These are phyloP conservation scores for Odontophorus gujanensis DNA, from an alignment of 2,113 vertebrate species.

Conservation along the genomic window DNA sequence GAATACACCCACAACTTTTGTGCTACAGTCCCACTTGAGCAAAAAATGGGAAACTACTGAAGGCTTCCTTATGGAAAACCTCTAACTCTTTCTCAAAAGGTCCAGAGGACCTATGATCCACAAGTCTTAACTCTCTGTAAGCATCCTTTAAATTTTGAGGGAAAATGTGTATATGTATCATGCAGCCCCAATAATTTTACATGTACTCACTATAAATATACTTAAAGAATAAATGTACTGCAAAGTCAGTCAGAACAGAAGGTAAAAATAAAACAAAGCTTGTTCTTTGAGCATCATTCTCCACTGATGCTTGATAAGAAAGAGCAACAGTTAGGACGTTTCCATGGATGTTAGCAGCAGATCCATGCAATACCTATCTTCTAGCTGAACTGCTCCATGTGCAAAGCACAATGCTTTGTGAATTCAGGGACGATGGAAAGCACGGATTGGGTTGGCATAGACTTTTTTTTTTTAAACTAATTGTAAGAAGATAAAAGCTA, in stretches of 20 bases:
- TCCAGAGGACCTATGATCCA: background rate
- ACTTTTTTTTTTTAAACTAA: background rate
- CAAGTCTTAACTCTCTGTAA: background rate
- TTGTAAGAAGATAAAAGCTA: background rate
- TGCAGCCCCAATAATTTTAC: background rate
- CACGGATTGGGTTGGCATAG: background rate
- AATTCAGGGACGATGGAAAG: background rate
- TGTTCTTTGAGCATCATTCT: background rate
- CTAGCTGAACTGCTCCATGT: background rate
- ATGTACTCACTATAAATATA: background rate
- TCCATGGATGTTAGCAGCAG: background rate
- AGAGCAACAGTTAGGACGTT: background rate
- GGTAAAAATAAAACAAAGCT: background rate
- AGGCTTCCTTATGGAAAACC: background rate
- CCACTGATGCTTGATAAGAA: background rate
- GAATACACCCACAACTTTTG: background rate
- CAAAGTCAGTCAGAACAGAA: background rate
- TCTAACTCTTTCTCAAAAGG: background rate
- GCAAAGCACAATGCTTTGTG: accelerated
- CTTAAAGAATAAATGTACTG: background rate
- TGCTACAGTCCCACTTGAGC: background rate
- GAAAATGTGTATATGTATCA: background rate
- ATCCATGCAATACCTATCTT: background rate
- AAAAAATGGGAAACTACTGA: background rate
- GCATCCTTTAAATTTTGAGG: background rate